Base-by-base conservation (phyloP, 2,797 vertebrate species). In the Neostethus bicornis region DNA sequence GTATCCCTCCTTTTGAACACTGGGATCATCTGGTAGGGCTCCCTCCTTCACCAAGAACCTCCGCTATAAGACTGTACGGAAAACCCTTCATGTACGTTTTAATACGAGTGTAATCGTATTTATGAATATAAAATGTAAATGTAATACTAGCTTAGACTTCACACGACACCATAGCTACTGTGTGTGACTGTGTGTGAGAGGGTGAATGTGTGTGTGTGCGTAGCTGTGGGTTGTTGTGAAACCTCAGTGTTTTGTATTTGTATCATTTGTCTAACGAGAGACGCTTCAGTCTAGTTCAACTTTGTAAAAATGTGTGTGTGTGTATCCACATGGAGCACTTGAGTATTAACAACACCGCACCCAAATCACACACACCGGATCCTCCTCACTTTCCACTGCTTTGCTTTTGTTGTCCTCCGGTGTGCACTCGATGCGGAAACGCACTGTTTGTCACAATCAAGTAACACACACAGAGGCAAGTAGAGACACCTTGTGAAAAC, bases 51-150 rank as follows among this genome's bases (percentile, higher is more conserved):
- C 62, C 45, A 41, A 10, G 24, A 51, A 41, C 48, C 61, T 66
- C 21, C 14, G 66, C 46, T 80, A 70, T 75, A 73, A 12, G 79
- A 80, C 64, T 72, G 83, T 67, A 80, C 81, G 20, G 61, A 75
- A 58, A 69, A 64, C 52, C 54, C 42, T 73, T 80, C 66, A 72
- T 91, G 86, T 91, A 88, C 75, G 91, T 90, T 83, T 79, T 32
- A 70, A 83, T 85, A 85, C 75, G 63, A 86, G 66, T 81, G 68
- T 86, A 85, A 81, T 79, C 79, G 51, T 85, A 85, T 84, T 86
- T 79, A 89, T 83, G 68, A 85, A 77, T 73, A 85, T 86, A 85
- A 61, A 50, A 86, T 89, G 86, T 87, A 88, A 84, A 89, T 88
- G 88, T 92, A 80, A 73, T 69, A 77, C 68, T 85, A 87, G 83